Evolutionary conservation across 2,797 vertebrate species (phyloP), one percentile per base, ranked within the genome.

Genomic region (Phalloptychus januarius): DNA sequence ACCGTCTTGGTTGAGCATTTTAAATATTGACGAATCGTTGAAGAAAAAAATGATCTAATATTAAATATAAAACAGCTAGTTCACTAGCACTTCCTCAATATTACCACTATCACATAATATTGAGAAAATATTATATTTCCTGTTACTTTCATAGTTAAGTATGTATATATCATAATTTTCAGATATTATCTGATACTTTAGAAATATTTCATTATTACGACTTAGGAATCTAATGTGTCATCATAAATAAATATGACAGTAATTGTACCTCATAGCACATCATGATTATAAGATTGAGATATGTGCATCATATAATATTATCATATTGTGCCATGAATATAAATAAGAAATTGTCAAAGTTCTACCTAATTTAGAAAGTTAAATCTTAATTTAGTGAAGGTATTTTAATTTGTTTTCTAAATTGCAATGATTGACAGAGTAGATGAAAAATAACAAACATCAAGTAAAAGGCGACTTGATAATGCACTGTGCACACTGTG

Each of bases 381-480:
- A 69, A 69, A 69, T 42, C 65, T 12, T 40, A 42, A 25, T 42
- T 38, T 42, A 61, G 31, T 33, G 31, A 61, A 18, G 12, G 58
- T 33, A 18, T 61, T 31, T 61, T 31, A 61, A 18, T 61, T 33
- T 33, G 0, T 6, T 61, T 10, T 33, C 31, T 16, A 5, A 61
- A 61, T 33, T 61, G 15, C 5, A 33, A 61, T 33, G 15, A 33
- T 61, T 28, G 28, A 61, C 28, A 61, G 28, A 61, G 31, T 33
- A 61, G 6, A 18, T 31, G 6, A 33, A 61, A 63, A 36, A 61
- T 33, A 28, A 61, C 28, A 31, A 61, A 31, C 28, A 16, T 7
- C 5, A 61, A 63, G 61, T 2, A 65, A 76, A 44, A 74, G 74
- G 33, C 31, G 63, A 83, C 83, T n/a, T n/a, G n/a, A n/a, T n/a